phyloP scores from a whole-genome alignment of 1,140 invertebrate species.

The Drosophila chauvacae region DNA sequence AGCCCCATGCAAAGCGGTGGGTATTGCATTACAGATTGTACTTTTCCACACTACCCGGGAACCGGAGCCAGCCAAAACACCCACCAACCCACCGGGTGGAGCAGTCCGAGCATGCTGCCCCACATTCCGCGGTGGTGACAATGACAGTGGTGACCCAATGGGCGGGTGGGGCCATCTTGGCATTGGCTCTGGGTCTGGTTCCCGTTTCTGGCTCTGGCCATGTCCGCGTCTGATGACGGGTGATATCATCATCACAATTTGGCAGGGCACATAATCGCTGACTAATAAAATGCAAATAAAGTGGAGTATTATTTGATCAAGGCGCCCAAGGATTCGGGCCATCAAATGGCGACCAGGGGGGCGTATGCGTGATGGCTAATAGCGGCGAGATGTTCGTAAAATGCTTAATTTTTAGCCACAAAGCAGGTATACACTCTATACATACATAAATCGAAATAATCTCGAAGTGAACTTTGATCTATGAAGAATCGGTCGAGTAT shows the following conservation, averaged over 20 bases:
- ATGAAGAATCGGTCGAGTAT: slow-evolving; percentile 43
- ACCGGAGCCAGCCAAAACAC: slow-evolving; percentile 11
- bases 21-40: slow-evolving; percentile 82
- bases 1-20: slow-evolving; percentile 64
- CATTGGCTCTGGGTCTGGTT: slow-evolving; percentile 18
- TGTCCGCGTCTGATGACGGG: slow-evolving; percentile 41
- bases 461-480: slow-evolving; percentile 66
- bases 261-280: slow-evolving; percentile 71
- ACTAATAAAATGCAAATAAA: slow-evolving; percentile 79
- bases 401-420: background rate
- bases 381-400: slow-evolving; percentile 5
- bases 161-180: slow-evolving; percentile 41
- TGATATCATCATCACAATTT: slow-evolving; percentile 80
- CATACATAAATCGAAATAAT: slow-evolving; percentile 16
- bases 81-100: slow-evolving; percentile 15
- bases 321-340: slow-evolving; percentile 27
- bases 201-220: slow-evolving; percentile 28
- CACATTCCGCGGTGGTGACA: slow-evolving; percentile 51
- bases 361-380: slow-evolving; percentile 26
- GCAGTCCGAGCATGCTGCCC: slow-evolving; percentile 31
- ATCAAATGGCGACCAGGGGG: slow-evolving; percentile 15
- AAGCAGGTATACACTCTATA: background rate
- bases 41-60: slow-evolving; percentile 60
- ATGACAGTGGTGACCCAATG: slow-evolving; percentile 37
- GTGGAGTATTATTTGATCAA: slow-evolving; percentile 50